phyloP scores from a whole-genome alignment of 2,113 vertebrate species.

The Calidris pugnax region DNA sequence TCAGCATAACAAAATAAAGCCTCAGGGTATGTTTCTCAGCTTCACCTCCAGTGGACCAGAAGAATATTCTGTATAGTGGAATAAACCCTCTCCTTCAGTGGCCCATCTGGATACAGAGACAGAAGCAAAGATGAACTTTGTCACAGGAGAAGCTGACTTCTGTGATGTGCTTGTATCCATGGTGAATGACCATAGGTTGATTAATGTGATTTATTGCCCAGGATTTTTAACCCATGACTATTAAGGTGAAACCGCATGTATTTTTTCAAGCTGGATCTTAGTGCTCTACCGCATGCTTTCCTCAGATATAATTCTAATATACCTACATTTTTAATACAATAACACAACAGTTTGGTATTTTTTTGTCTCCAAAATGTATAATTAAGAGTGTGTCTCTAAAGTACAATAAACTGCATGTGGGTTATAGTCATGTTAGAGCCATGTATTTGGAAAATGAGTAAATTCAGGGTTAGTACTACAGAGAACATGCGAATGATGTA shows the following conservation, averaged over 20 bases:
- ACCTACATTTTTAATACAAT: not conserved
- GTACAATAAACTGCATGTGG: not conserved
- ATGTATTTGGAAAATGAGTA: not conserved
- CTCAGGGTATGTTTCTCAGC: not conserved
- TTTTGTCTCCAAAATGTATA: not conserved
- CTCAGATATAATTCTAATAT: not conserved
- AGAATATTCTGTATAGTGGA: not conserved
- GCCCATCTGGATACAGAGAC: rapidly evolving
- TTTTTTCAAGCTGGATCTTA: not conserved
- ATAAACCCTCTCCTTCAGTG: not conserved
- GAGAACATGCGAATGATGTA: not conserved
- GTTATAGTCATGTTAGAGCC: not conserved
- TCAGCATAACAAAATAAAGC: not conserved
- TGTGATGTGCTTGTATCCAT: not conserved
- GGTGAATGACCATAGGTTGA: not conserved
- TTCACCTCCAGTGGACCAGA: not conserved
- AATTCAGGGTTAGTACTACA: not conserved
- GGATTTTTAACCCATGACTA: not conserved
- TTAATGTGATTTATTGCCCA: not conserved
- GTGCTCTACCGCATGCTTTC: not conserved
- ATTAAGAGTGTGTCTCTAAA: not conserved
- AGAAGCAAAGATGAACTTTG: not conserved
- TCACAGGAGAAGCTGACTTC: not conserved
- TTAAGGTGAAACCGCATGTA: not conserved
- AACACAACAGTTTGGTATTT: not conserved